Evolutionary conservation across 2,113 vertebrate genomes (phyloP), one percentile per base, ranked within the genome.

Genomic region (Micronisus gabar): DNA sequence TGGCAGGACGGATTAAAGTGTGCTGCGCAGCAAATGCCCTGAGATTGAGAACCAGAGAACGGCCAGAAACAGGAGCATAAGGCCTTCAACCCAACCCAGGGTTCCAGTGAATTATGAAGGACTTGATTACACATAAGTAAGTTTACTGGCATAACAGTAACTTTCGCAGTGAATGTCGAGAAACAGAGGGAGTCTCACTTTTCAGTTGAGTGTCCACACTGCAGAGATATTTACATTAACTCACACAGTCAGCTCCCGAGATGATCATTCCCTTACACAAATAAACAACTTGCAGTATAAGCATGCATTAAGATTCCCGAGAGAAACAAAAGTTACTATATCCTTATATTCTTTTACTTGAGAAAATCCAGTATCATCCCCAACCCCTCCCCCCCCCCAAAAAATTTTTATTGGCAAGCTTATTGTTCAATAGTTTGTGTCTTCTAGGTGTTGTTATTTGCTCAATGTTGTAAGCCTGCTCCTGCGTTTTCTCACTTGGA

Each of bases 91-190:
- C 45, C 4, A 0, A 3, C 8, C 38, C 53, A 18, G 41, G 25
- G 18, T 10, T 17, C 53, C 61, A 21, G 74, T 0, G 45, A 6
- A 6, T 17, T 10, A 26, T 11, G 10, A 55, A 80, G 32, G 17
- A 25, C 40, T 38, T 15, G 13, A 19, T 36, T 4, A 27, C n/a
- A 32, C 9, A 1, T 5, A 25, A 3, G 13, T 13, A 18, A 73
- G 15, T 26, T 34, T 34, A 43, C 23, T 26, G 41, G 13, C 16
- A 50, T 55, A 30, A 19, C 45, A 21, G 27, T 6, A 38, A 63
- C 20, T 8, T 9, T 9, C 2, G 1, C 18, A 26, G 25, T 8
- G 52, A 41, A 52, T 3, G 48, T 1, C 0, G 1, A 23, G 32
- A 43, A 82, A 48, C 2, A 27, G n/a, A 85, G 34, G 17, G n/a